These are phyloP conservation scores for Anoplius nigerrimus DNA, from an alignment of 2,888 invertebrate genomes.

Conservation along the genomic window DNA sequence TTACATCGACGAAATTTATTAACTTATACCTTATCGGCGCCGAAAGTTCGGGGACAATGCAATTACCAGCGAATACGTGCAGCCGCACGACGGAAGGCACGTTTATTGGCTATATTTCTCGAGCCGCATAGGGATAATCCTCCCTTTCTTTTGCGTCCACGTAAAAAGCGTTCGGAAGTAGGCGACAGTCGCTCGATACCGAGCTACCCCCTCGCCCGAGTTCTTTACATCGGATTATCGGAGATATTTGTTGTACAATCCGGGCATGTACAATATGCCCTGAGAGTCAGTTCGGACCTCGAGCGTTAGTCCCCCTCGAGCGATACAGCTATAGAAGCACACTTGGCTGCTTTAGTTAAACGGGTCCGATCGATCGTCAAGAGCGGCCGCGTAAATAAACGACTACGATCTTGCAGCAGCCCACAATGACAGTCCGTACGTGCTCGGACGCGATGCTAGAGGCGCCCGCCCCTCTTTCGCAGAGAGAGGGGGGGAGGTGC, in stretches of 20 bases:
- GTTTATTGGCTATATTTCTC: background rate
- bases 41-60: background rate
- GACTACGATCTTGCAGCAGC: background rate
- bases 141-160: background rate
- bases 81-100: too few relatives aligned
- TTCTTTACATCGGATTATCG: background rate
- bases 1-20: background rate
- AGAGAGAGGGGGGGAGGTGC: slow-evolving; percentile 40
- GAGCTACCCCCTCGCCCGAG: background rate
- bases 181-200: too few relatives aligned
- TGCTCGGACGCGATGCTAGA: slow-evolving; percentile 13
- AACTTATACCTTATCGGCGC: slow-evolving; percentile 4
- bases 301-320: background rate
- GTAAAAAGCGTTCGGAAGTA: background rate
- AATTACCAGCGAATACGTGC: background rate
- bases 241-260: too few relatives aligned
- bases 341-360: slow-evolving; percentile 13
- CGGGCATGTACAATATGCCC: background rate
- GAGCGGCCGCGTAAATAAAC: slow-evolving; percentile 17
- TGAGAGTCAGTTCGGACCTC: background rate
- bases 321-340: background rate
- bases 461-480: slow-evolving; percentile 3
- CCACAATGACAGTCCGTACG: background rate
- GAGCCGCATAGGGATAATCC: background rate
- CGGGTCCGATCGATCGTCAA: slow-evolving; percentile 6